A percentile compares a stretch with the other conserved stretches of the same genome.
Evolutionary conservation across 2,888 invertebrate genomes (phyloP).

Genomic region (Caenorhabditis japonica): DNA sequence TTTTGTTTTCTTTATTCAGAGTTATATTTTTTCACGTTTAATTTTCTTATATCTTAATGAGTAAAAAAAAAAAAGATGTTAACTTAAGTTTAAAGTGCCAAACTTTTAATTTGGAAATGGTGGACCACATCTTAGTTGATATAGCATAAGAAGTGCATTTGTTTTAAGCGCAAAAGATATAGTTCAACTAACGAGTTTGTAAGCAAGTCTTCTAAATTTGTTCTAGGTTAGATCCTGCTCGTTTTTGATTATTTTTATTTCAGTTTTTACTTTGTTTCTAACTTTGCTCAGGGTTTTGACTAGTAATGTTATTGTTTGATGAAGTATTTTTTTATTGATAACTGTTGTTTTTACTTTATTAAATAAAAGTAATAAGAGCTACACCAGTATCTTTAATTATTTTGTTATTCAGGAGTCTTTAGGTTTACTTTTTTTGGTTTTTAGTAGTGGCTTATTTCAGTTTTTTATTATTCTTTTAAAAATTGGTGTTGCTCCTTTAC

Average conservation of each 20-base stretch:
- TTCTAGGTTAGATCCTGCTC: constrained; percentile 62
- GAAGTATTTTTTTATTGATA: constrained; percentile 62
- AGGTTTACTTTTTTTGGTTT: constrained; percentile 59
- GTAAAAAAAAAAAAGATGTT: constrained; percentile 61
- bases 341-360: constrained; percentile 58
- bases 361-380: constrained; percentile 59
- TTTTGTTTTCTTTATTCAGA: constrained; percentile 73
- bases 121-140: constrained; percentile 68
- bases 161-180: constrained; percentile 71
- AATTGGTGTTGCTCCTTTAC: constrained; percentile 61
- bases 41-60: constrained; percentile 68
- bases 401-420: constrained; percentile 63
- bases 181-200: constrained; percentile 63
- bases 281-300: constrained; percentile 43
- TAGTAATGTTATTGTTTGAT: constrained; percentile 57
- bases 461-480: constrained; percentile 63
- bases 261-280: constrained; percentile 52
- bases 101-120: constrained; percentile 71
- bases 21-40: constrained; percentile 69
- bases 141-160: constrained; percentile 71
- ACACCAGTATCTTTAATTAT: constrained; percentile 60
- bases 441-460: constrained; percentile 51
- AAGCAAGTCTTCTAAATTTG: constrained; percentile 69
- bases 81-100: constrained; percentile 68
- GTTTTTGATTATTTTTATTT: constrained; percentile 65